phyloP scores from a whole-genome alignment of 2,797 vertebrate species.

The Smutsia gigantea region DNA sequence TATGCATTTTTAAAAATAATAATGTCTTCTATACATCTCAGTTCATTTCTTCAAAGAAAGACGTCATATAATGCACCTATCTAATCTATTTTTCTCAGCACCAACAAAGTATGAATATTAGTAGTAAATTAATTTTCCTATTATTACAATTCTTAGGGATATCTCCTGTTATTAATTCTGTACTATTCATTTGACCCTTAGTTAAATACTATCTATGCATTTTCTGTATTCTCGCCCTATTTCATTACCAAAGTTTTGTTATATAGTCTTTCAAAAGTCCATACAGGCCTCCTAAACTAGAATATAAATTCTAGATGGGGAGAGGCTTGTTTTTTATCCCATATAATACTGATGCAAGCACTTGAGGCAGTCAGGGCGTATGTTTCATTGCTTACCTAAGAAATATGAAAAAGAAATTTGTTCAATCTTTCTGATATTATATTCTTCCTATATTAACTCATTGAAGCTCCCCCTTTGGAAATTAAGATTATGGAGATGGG shows the following conservation, averaged over 20 bases:
- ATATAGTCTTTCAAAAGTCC: background rate
- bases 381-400: background rate
- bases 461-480: background rate
- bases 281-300: background rate
- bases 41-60: background rate
- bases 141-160: background rate
- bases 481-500: background rate
- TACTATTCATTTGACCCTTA: background rate
- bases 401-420: background rate
- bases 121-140: background rate
- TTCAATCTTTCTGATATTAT: background rate
- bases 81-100: background rate
- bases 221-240: background rate
- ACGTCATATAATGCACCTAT: background rate
- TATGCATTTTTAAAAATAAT: background rate
- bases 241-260: background rate
- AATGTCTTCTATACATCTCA: no score
- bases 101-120: background rate
- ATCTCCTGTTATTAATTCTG: background rate
- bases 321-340: background rate
- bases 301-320: background rate
- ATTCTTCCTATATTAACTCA: background rate
- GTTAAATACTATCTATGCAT: background rate
- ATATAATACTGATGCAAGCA: background rate
- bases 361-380: no score